Base-by-base conservation (phyloP, 2,797 vertebrate genomes). In the Melanotaenia boesemani region DNA sequence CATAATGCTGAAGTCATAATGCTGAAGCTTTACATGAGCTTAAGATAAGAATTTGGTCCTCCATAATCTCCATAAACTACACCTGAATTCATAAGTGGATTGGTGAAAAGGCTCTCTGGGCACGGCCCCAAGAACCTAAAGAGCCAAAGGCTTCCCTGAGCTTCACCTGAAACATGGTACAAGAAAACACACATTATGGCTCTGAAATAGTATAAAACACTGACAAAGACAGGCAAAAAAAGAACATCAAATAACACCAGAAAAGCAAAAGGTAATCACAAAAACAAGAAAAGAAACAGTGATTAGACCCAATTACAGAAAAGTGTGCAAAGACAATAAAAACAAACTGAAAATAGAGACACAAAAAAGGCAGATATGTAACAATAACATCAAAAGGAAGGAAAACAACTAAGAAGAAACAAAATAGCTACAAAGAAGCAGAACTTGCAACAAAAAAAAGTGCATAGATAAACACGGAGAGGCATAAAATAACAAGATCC, bases 31-130 rank as follows among this genome's bases (percentile, higher is more conserved):
- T 30, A 63, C 11, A 30, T 10, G 41, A 39, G 55, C 28, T 59
- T 34, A 18, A 54, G 37, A 48, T 59, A 52, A 63, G 37, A 24
- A 63, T 22, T 24, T 22, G 44, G 20, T 13, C 20, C 12, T 20
- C 62, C 44, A 32, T 12, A 9, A 20, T 34, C 26, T 54, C 62
- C 28, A 32, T 6, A 15, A 12, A n/a, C 24, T 52, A 26, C 52
- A 26, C 24, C 26, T 55, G 52, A 55, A 55, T 55, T 16, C 55
- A 57, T 57, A 28, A 68, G 46, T 58, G 10, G 22, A 58, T 46
- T 57, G 22, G 37, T 46, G 54, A 34, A 41, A 32, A 57, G 13
- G 41, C 7, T 41, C 30, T 5, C 10, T 56, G n/a, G n/a, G 22
- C 50, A 24, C 4, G 24, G 22, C 50, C 50, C 22, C 11, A 24